phyloP scores from a whole-genome alignment of 2,113 vertebrate species.

The Camelus bactrianus region DNA sequence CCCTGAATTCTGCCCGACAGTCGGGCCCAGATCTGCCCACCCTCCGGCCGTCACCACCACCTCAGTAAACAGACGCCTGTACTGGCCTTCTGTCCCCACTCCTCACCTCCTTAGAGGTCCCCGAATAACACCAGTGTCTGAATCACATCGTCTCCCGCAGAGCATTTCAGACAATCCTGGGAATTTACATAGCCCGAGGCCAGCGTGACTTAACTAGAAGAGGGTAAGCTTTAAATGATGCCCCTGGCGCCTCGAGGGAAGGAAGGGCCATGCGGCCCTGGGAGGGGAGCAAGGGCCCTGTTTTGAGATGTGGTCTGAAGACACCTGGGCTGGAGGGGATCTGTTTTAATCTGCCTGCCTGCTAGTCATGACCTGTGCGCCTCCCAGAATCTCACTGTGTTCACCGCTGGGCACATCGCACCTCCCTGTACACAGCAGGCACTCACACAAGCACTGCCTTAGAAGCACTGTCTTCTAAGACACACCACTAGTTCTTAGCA shows the following conservation, averaged over 20 bases:
- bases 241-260: background rate
- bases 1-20: background rate
- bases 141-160: background rate
- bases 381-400: background rate
- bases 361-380: background rate
- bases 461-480: background rate
- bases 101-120: background rate
- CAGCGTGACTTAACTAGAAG: background rate
- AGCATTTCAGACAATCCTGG: background rate
- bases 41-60: background rate
- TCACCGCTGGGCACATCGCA: rapidly evolving
- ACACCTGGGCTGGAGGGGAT: background rate
- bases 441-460: background rate
- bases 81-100: background rate
- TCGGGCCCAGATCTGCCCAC: rapidly evolving
- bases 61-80: background rate
- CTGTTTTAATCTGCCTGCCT: background rate
- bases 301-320: background rate
- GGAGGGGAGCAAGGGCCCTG: background rate
- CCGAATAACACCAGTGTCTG: background rate
- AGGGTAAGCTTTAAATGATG: background rate
- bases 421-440: background rate
- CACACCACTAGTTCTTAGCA: background rate
- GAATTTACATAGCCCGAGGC: background rate
- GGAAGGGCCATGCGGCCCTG: background rate